Conservation (phyloP, 2,888 invertebrate species). For the Mythimna vitellina region DNA sequence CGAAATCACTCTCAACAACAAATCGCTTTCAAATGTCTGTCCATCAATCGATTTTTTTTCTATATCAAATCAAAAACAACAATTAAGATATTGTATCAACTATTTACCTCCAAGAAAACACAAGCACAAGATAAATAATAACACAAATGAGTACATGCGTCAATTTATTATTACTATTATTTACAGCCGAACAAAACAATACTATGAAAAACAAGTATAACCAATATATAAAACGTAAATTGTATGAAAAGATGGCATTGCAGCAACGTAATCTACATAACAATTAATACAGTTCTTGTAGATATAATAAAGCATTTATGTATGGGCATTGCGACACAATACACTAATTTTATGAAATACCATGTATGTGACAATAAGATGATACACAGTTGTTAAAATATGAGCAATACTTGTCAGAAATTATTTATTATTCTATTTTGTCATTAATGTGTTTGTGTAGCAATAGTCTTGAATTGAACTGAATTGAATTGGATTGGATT, state of each 20-base stretch:
- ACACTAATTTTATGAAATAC: constrained; percentile 76
- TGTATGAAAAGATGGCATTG: constrained; percentile 69
- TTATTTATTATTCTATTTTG: constrained; percentile 57
- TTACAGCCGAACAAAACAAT: constrained; percentile 68
- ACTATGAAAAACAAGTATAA: constrained; percentile 71
- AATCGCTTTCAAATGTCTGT: not conserved
- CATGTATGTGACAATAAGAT: constrained; percentile 50
- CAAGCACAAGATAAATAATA: constrained; percentile 41
- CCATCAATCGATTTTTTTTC: not conserved
- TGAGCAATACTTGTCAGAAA: constrained; percentile 65
- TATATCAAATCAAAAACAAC: constrained; percentile 12
- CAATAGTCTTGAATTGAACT: no score
- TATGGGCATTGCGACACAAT: constrained; percentile 74
- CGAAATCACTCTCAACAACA: no score
- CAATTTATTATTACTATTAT: constrained; percentile 75
- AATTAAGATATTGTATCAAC: constrained; percentile 1
- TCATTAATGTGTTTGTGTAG: constrained; percentile 24
- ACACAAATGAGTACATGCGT: constrained; percentile 65
- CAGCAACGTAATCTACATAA: constrained; percentile 71
- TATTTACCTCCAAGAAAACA: constrained; percentile 34
- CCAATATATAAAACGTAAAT: constrained; percentile 69
- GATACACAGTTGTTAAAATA: constrained; percentile 67
- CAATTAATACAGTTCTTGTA: constrained; percentile 69
- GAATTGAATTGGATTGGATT: no score
- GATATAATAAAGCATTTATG: constrained; percentile 67